phyloP scores from a whole-genome alignment of 2,113 vertebrate species.

The Colossoma macropomum region DNA sequence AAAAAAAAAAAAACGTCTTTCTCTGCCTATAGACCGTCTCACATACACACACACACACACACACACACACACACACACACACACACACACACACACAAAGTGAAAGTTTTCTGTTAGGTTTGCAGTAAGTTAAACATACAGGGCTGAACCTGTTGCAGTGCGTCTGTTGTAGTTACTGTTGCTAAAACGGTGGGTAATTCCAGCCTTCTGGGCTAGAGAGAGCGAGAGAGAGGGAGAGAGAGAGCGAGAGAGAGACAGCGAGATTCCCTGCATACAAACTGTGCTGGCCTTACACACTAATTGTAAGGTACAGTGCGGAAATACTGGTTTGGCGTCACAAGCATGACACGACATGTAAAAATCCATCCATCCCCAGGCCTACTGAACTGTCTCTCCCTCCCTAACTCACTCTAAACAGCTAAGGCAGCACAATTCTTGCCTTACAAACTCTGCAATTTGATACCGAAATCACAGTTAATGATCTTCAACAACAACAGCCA shows the following conservation, averaged over 20 bases:
- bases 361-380: constrained; percentile 36
- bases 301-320: constrained; percentile 71
- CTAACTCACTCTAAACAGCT: background rate
- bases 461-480: background rate
- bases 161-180: constrained; percentile 83
- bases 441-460: background rate
- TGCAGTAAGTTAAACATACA: constrained; percentile 64
- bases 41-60: too few relatives aligned
- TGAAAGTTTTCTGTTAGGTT: constrained; percentile 64
- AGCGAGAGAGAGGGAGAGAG: background rate
- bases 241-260: background rate
- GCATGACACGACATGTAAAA: constrained; percentile 76
- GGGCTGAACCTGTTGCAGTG: constrained; percentile 67
- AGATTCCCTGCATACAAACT: constrained; percentile 70
- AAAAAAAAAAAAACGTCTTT: background rate
- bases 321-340: constrained; percentile 76
- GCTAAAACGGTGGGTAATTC: constrained; percentile 75
- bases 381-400: constrained; percentile 56
- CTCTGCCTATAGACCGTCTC: too few relatives aligned
- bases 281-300: constrained; percentile 61
- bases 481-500: background rate
- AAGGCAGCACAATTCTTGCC: background rate
- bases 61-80: too few relatives aligned
- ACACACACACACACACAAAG: constrained; percentile 48
- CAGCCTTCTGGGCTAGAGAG: constrained; percentile 62